Percentiles rank a stretch among this genome's conserved stretches.
phyloP scores from a whole-genome alignment of 2,888 invertebrate genomes.

The Mimachlamys varia region DNA sequence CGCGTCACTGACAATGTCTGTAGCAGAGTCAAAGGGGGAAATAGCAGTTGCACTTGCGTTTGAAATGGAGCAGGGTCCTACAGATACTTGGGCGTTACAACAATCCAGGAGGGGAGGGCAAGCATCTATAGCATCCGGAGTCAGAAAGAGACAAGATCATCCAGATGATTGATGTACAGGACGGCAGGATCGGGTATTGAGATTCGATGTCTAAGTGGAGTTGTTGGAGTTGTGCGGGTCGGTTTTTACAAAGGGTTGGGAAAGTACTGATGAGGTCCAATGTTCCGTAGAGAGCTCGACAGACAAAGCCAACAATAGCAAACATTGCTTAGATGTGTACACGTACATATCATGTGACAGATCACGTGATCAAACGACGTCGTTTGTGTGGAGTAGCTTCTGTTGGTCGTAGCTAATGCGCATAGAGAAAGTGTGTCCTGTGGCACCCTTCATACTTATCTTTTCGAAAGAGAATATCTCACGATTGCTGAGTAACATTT shows the following conservation, averaged over 20 bases:
- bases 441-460: neutral
- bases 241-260: neutral
- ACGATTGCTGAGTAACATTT: neutral
- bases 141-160: neutral
- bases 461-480: slow-evolving; percentile 12
- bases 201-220: neutral
- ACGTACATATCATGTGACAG: neutral
- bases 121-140: neutral
- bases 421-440: neutral
- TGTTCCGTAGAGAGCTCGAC: slow-evolving; percentile 23
- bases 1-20: slow-evolving; percentile 31
- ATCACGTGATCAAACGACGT: slow-evolving; percentile 6
- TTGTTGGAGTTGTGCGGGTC: neutral
- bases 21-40: slow-evolving; percentile 17
- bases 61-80: slow-evolving; percentile 19
- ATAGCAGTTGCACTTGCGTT: slow-evolving; percentile 3
- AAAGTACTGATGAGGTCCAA: slow-evolving; percentile 18
- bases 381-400: slow-evolving; percentile 11
- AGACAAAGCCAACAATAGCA: slow-evolving; percentile 29
- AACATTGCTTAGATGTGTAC: slow-evolving; percentile 27
- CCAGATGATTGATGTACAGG: neutral
- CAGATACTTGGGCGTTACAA: neutral
- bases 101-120: slow-evolving; percentile 14
- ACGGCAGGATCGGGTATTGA: neutral
- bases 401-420: slow-evolving; percentile 20